phyloP scores from a whole-genome alignment of 2,888 invertebrate species.

The Gymnosoma rotundatum region DNA sequence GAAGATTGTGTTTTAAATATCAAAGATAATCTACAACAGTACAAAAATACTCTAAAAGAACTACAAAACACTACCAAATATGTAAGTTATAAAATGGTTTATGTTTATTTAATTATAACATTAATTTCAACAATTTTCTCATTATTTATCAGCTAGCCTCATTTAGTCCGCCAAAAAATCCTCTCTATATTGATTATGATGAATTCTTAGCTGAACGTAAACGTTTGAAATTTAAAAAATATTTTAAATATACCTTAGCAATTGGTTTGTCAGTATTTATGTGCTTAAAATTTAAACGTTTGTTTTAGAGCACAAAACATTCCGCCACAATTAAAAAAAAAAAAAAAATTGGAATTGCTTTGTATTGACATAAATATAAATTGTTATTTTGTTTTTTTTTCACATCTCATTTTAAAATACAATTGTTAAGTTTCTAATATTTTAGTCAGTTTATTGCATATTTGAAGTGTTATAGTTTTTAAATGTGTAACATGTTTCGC shows the following conservation, averaged over 20 bases:
- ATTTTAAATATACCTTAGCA: slow-evolving; percentile 79
- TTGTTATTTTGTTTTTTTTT: neutral
- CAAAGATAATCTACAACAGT: slow-evolving; percentile 74
- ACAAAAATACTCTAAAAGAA: slow-evolving; percentile 75
- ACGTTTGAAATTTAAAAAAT: slow-evolving; percentile 75
- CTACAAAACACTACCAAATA: slow-evolving; percentile 78
- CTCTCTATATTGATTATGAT: slow-evolving; percentile 79
- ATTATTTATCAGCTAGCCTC: slow-evolving; percentile 75
- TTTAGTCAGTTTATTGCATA: slow-evolving; percentile 39
- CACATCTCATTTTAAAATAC: neutral
- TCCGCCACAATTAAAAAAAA: slow-evolving; percentile 7
- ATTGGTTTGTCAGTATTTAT: slow-evolving; percentile 79
- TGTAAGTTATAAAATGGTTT: slow-evolving; percentile 73
- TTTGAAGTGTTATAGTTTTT: slow-evolving; percentile 6
- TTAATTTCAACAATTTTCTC: slow-evolving; percentile 13
- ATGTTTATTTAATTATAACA: neutral
- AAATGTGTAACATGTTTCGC: slow-evolving; percentile 9
- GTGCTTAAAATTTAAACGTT: slow-evolving; percentile 77
- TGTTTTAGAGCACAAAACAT: slow-evolving; percentile 71
- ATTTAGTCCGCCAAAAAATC: slow-evolving; percentile 78
- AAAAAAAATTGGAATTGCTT: neutral
- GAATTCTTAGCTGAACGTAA: slow-evolving; percentile 77
- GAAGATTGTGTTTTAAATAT: slow-evolving; percentile 71
- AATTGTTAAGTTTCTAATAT: neutral
- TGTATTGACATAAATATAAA: neutral